Conservation (phyloP, 2,888 invertebrate genomes). For the Chirona hameri region DNA sequence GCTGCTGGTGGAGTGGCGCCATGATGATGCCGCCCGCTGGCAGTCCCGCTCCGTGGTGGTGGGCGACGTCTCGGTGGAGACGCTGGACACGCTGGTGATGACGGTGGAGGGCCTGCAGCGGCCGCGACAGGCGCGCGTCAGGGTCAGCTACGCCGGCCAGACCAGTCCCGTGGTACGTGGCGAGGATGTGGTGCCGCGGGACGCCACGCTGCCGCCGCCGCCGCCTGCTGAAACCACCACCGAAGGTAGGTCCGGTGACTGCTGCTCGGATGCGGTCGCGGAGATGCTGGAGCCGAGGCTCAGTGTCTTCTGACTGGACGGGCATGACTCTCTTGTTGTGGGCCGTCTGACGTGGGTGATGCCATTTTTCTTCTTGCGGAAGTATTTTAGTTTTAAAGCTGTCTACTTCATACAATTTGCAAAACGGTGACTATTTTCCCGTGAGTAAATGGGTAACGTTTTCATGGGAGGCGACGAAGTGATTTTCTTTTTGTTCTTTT, state of each 20-base stretch:
- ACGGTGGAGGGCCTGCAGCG: not conserved
- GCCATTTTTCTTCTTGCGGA: too few relatives aligned
- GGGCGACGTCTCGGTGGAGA: not conserved
- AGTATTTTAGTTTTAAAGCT: too few relatives aligned
- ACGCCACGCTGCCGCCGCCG: not conserved
- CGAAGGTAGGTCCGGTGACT: not conserved
- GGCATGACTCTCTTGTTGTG: too few relatives aligned
- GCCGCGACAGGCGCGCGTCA: not conserved
- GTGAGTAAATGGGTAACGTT: too few relatives aligned
- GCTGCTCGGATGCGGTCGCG: too few relatives aligned
- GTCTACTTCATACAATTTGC: too few relatives aligned
- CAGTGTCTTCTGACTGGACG: too few relatives aligned
- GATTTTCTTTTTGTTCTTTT: too few relatives aligned
- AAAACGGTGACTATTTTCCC: too few relatives aligned
- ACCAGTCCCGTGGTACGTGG: not conserved
- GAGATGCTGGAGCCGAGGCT: too few relatives aligned
- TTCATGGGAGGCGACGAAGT: too few relatives aligned
- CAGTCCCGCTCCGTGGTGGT: not conserved
- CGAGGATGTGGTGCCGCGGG: not conserved
- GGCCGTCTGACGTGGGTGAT: too few relatives aligned
- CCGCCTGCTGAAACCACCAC: not conserved
- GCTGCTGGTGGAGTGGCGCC: not conserved
- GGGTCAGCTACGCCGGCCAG: not conserved
- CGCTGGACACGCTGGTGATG: conserved; percentile 22
- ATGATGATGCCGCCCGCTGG: not conserved